Evolutionary conservation across 1,140 invertebrate genomes (phyloP).

Genomic region (Argopecten irradians): DNA sequence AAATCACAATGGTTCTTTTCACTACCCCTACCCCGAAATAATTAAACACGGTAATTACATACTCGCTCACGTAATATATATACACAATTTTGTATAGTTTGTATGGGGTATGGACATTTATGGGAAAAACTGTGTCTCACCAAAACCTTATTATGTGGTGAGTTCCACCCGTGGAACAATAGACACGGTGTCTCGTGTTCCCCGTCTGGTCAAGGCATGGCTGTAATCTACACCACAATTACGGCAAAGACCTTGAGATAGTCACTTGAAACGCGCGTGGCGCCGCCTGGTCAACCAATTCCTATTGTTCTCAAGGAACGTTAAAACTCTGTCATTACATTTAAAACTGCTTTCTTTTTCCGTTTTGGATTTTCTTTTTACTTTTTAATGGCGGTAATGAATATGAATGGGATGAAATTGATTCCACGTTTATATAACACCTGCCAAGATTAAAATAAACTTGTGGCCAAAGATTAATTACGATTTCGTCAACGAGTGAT

Average conservation of each 20-base stretch:
- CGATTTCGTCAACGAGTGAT: not conserved
- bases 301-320: not conserved
- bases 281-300: not conserved
- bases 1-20: not conserved
- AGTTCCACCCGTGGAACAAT: not conserved
- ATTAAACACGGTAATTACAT: not conserved
- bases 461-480: not conserved
- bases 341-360: not conserved
- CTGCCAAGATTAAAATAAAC: not conserved
- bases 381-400: not conserved
- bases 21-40: not conserved
- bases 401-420: not conserved
- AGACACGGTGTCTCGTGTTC: not conserved
- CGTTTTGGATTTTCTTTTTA: not conserved
- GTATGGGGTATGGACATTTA: not conserved
- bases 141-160: slow-evolving; percentile 1
- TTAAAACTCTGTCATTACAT: not conserved
- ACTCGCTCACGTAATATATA: not conserved
- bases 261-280: not conserved
- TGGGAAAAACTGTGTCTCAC: not conserved
- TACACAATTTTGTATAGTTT: not conserved
- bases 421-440: slow-evolving; percentile 15
- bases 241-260: not conserved
- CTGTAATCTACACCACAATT: slow-evolving; percentile 3
- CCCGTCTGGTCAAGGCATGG: not conserved